Percentiles rank a stretch among this genome's conserved stretches.
Conservation (phyloP, 1,140 invertebrate genomes). For the Elysia chlorotica region DNA sequence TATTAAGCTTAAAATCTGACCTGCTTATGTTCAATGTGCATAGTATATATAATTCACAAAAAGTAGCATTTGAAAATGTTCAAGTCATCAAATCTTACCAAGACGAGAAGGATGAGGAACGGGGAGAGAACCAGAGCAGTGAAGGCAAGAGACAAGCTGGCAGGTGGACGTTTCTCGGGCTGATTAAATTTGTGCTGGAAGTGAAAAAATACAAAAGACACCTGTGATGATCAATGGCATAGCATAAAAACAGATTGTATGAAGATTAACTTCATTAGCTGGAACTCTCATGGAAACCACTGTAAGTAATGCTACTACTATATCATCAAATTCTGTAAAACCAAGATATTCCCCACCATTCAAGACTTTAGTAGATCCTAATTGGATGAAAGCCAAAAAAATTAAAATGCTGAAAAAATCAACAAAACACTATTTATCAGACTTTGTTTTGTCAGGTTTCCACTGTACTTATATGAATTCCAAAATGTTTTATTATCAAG, state of each 20-base stretch:
- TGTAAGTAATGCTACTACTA: background rate
- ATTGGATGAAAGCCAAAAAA: too few relatives aligned
- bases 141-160: constrained; percentile 87
- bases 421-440: too few relatives aligned
- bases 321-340: background rate
- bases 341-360: background rate
- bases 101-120: constrained; percentile 78
- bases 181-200: constrained; percentile 86
- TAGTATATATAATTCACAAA: background rate
- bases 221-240: too few relatives aligned
- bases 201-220: too few relatives aligned
- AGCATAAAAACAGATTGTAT: too few relatives aligned
- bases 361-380: too few relatives aligned
- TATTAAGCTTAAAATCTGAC: too few relatives aligned
- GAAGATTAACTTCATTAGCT: too few relatives aligned
- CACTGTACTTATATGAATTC: background rate
- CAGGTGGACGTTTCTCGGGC: constrained; percentile 88
- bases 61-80: too few relatives aligned
- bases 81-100: constrained; percentile 68
- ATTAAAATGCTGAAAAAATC: too few relatives aligned
- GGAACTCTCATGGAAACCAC: background rate
- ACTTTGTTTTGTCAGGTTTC: too few relatives aligned
- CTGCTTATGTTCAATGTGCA: too few relatives aligned
- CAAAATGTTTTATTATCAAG: background rate
- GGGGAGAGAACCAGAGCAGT: constrained; percentile 83